Conservation (phyloP, 1,140 invertebrate species). For the Zaprionus inermis region DNA sequence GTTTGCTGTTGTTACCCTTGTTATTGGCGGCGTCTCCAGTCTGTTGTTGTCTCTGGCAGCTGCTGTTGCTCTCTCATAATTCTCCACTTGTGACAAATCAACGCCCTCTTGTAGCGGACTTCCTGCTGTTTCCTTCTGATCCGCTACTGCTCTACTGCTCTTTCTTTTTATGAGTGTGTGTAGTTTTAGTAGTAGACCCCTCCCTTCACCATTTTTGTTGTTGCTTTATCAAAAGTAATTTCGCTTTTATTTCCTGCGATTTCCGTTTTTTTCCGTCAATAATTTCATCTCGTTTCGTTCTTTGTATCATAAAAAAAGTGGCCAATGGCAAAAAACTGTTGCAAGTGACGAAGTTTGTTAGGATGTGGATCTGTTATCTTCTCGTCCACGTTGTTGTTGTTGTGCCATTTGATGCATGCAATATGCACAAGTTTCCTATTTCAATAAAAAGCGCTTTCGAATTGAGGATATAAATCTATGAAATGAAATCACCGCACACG, state of each 20-base stretch:
- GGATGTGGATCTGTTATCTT: background rate
- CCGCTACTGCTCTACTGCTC: background rate
- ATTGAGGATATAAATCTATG: slow-evolving; percentile 78
- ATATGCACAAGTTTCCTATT: slow-evolving; percentile 82
- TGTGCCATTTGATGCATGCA: slow-evolving; percentile 77
- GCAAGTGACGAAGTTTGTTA: slow-evolving; percentile 52
- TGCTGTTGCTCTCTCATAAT: slow-evolving; percentile 68
- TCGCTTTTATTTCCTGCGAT: slow-evolving; percentile 80
- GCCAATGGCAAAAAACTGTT: slow-evolving; percentile 55
- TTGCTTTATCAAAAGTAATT: slow-evolving; percentile 81
- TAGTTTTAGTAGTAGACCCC: slow-evolving; percentile 58
- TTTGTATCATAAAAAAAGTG: slow-evolving; percentile 77
- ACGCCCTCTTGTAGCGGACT: slow-evolving; percentile 77
- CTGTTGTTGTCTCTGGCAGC: slow-evolving; percentile 50
- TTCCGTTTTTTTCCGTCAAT: slow-evolving; percentile 72
- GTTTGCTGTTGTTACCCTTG: slow-evolving; percentile 44
- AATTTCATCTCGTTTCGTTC: slow-evolving; percentile 80
- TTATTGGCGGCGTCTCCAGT: slow-evolving; percentile 1
- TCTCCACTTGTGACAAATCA: slow-evolving; percentile 77
- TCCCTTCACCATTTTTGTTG: slow-evolving; percentile 34
- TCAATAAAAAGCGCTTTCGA: slow-evolving; percentile 71
- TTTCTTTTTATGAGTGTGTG: slow-evolving; percentile 59
- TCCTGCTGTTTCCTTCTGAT: slow-evolving; percentile 53
- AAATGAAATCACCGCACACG: slow-evolving; percentile 65
- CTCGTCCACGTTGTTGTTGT: slow-evolving; percentile 24